Base-by-base conservation (phyloP, 2,888 invertebrate species). In the Charanyca ferruginea region DNA sequence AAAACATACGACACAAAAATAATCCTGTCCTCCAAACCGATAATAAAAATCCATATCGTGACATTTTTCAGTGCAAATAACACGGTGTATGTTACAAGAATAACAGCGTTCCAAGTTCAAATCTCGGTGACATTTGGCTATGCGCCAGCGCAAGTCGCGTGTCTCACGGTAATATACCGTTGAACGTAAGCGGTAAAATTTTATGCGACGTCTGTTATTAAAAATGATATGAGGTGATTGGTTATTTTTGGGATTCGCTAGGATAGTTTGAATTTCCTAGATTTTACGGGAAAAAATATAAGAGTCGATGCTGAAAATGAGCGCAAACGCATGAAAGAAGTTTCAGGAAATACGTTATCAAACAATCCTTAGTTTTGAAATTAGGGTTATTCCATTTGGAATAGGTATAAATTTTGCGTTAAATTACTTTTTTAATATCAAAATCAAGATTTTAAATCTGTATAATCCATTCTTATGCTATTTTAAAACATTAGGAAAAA, bases 51-150 rank as follows among this genome's bases (percentile, higher is more conserved):
- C 66, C 67, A 62, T 73, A 67, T 75, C 57, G 55, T 74, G 83
- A 84, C 84, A 85, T 79, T 80, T 87, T 83, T 81, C 68, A 65
- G 64, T 74, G 68, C 67, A 74, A 85, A 80, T 82, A 84, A 73
- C 73, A 71, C 67, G 79, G 83, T 77, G 74, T 81, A 66, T 54
- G 83, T 85, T 85, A 87, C 87, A 81, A 87, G 85, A 88, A 88
- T 88, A 88, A 88, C 88, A 80, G 68, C 66, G 79, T 71, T 84
- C 78, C 87, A 87, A 87, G 86, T 86, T 87, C 85, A 83, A 73
- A 83, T 78, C 49, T 54, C 60, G 81, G 80, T 85, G 87, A 86
- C 85, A 84, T 66, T 80, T 87, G 87, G 87, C 86, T 3, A 0
- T 20, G 32, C 61, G 83, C 87, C 87, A 87, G 77, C 69, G 59